Conservation (phyloP, 2,797 vertebrate genomes). For the Catostomus latipinnis region DNA sequence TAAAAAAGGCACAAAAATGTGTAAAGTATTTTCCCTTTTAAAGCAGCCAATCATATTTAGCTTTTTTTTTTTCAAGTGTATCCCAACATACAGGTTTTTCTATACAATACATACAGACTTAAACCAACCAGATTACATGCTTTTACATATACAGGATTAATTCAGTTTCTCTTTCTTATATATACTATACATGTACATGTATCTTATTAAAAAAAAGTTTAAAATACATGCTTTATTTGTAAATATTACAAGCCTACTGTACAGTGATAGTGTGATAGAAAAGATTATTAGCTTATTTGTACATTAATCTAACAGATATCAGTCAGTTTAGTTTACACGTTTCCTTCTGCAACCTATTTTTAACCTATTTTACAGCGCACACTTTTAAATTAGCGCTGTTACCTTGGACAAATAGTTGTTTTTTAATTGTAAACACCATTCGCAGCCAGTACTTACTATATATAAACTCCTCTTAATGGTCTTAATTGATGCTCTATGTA, state of each 20-base stretch:
- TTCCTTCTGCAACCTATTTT: constrained; percentile 17
- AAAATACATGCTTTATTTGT: constrained; percentile 81
- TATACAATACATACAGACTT: constrained; percentile 82
- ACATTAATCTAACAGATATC: constrained; percentile 55
- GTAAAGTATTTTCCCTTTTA: constrained; percentile 83
- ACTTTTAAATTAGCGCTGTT: constrained; percentile 11
- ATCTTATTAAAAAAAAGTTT: constrained; percentile 76
- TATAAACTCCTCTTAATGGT: constrained; percentile 6
- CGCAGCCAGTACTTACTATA: too few species aligned
- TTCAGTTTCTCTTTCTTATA: constrained; percentile 60
- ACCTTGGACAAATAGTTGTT: constrained; percentile 15
- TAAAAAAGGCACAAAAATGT: constrained; percentile 98
- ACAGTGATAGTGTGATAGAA: constrained; percentile 87
- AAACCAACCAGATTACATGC: constrained; percentile 85
- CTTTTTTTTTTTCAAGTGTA: constrained; percentile 90
- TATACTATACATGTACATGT: constrained; percentile 75
- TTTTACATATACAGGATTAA: constrained; percentile 72
- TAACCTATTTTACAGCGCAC: constrained; percentile 12
- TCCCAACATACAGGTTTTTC: constrained; percentile 86
- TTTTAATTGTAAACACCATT: constrained; percentile 16
- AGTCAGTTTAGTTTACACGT: constrained; percentile 30
- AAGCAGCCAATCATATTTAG: constrained; percentile 79
- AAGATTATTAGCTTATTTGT: constrained; percentile 69
- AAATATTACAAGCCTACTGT: constrained; percentile 93
- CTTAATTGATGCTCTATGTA: constrained; percentile 19